A percentile compares a stretch with the other conserved stretches of the same genome.
These are phyloP conservation scores for Microtus oregoni DNA, from an alignment of 2,113 vertebrate genomes.

Conservation along the genomic window DNA sequence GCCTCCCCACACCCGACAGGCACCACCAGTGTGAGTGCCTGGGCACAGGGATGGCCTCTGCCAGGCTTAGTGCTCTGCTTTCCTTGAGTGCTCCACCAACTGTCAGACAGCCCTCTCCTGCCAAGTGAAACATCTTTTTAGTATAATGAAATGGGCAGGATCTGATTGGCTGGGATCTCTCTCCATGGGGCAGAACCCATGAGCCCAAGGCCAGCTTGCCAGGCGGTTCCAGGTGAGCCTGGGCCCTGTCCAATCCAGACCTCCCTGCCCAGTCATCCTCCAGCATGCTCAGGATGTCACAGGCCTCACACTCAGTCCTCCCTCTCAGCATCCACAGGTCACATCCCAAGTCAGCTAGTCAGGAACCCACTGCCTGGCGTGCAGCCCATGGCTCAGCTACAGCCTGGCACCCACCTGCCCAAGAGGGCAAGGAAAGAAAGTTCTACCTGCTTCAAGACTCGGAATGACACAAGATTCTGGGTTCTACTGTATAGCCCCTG, in stretches of 20 bases:
- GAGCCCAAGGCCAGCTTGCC: background rate
- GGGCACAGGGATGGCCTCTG: background rate
- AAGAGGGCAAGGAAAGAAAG: background rate
- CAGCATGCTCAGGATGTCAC: background rate
- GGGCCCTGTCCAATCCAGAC: background rate
- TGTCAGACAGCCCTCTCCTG: background rate
- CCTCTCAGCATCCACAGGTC: background rate
- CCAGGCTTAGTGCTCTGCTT: background rate
- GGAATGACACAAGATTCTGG: background rate
- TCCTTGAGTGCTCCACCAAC: background rate
- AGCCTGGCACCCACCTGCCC: background rate
- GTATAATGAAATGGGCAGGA: background rate
- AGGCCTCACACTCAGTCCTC: background rate
- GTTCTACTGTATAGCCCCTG: background rate
- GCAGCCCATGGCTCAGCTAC: background rate
- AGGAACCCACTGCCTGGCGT: background rate
- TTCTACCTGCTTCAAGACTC: background rate
- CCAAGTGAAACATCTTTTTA: background rate
- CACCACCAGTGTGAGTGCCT: background rate
- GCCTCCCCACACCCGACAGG: slow-evolving; percentile 17
- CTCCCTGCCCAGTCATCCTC: background rate
- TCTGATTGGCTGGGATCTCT: background rate
- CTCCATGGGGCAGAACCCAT: background rate
- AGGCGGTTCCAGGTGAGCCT: background rate
- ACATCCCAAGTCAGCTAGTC: background rate